Percentiles rank a stretch among this genome's conserved stretches.
phyloP scores from a whole-genome alignment of 2,888 invertebrate genomes.

The Rhodophaea formosa region DNA sequence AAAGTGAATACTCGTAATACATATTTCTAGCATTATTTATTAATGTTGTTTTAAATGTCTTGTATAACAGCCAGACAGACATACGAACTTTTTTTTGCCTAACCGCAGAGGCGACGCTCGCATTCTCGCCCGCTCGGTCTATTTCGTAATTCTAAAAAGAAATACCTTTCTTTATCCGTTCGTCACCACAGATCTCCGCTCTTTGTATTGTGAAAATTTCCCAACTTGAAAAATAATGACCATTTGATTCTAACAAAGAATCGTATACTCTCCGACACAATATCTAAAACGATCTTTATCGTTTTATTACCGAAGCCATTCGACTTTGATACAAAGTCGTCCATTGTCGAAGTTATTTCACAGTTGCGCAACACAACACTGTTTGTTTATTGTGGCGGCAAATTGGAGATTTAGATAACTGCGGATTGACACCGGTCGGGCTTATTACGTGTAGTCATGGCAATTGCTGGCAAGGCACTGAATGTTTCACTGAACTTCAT shows the following conservation, averaged over 20 bases:
- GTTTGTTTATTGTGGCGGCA: conserved; percentile 11
- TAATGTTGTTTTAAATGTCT: no score
- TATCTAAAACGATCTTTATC: conserved; percentile 5
- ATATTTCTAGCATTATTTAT: no score
- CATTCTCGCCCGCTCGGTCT: no score
- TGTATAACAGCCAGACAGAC: no score
- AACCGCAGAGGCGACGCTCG: no score
- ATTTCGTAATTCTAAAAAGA: no score
- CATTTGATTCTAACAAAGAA: neutral
- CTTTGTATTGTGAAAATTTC: no score
- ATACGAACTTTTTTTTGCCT: no score
- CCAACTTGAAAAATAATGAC: neutral
- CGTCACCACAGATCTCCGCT: no score
- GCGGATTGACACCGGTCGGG: neutral
- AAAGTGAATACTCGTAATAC: no score
- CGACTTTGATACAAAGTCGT: neutral
- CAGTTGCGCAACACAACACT: conserved; percentile 10
- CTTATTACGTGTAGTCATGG: neutral
- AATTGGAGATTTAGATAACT: conserved; percentile 9
- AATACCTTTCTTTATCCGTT: no score
- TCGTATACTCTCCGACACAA: neutral
- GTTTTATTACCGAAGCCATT: neutral
- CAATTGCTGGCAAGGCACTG: neutral
- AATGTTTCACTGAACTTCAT: no score
- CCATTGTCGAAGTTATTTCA: conserved; percentile 11